Evolutionary conservation across 2,888 invertebrate genomes (phyloP).

Genomic region (Xiphydria camelus): DNA sequence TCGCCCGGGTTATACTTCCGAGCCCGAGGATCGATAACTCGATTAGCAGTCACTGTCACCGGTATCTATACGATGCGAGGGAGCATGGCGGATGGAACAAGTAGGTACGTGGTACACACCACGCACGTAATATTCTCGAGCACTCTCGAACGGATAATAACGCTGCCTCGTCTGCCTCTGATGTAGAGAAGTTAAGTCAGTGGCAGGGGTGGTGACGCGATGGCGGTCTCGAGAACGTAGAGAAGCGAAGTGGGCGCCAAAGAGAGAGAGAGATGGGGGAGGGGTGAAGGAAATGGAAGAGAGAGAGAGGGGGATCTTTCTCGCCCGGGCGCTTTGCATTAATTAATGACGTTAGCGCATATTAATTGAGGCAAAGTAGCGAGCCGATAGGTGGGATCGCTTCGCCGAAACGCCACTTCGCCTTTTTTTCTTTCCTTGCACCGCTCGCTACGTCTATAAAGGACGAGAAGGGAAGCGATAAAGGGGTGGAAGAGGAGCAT

Average conservation of each 20-base stretch:
- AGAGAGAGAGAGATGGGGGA: not conserved
- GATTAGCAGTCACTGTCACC: conserved; percentile 42
- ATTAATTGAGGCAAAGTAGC: conserved; percentile 47
- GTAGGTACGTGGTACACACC: conserved; percentile 28
- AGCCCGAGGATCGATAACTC: conserved; percentile 47
- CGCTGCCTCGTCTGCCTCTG: conserved; percentile 35
- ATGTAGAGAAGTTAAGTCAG: conserved; percentile 44
- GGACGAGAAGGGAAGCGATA: too few relatives aligned
- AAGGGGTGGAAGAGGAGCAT: too few relatives aligned
- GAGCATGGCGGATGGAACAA: not conserved
- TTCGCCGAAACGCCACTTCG: conserved; percentile 12
- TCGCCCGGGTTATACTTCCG: too few relatives aligned
- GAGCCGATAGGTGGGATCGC: conserved; percentile 15
- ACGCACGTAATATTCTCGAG: conserved; percentile 48
- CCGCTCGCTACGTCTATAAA: conserved; percentile 10
- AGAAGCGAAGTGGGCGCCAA: too few relatives aligned
- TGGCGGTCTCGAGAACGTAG: too few relatives aligned
- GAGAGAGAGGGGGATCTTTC: not conserved
- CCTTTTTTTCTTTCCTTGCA: conserved; percentile 12
- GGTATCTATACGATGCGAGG: conserved; percentile 15
- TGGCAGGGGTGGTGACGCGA: too few relatives aligned
- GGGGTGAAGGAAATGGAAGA: not conserved
- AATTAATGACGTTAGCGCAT: conserved; percentile 48
- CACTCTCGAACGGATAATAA: conserved; percentile 51
- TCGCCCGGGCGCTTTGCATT: conserved; percentile 32